phyloP scores from a whole-genome alignment of 2,113 vertebrate genomes.

The Actenoides lindsayi region DNA sequence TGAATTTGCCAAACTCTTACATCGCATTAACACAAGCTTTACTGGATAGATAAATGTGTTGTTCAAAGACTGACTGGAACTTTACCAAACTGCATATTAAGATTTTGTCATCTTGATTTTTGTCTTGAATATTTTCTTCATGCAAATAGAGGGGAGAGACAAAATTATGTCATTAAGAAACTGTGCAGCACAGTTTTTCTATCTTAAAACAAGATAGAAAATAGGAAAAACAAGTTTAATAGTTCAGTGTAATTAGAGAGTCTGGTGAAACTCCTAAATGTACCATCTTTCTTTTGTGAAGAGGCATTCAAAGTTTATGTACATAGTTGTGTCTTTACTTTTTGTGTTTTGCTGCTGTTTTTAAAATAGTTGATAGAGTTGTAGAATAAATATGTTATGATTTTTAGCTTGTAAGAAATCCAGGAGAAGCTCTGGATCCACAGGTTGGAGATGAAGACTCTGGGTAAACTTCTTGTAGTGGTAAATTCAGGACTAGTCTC shows the following conservation, averaged over 20 bases:
- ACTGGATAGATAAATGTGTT: conserved; percentile 81
- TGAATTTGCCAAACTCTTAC: conserved; percentile 86
- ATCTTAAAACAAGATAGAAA: not conserved
- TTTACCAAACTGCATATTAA: conserved; percentile 86
- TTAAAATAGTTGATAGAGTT: conserved; percentile 3
- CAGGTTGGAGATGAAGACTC: not conserved
- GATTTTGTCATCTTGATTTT: conserved; percentile 72
- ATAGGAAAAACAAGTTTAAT: not conserved
- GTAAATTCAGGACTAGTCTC: not conserved
- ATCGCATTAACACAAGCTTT: conserved; percentile 84
- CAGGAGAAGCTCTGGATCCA: not conserved
- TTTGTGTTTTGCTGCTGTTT: conserved; percentile 10
- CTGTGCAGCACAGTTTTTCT: not conserved
- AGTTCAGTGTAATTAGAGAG: not conserved
- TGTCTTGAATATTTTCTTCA: conserved; percentile 64
- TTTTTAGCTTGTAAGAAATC: not conserved
- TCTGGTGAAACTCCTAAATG: not conserved
- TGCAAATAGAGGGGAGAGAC: conserved; percentile 13
- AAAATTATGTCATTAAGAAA: conserved; percentile 20
- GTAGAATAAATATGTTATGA: not conserved
- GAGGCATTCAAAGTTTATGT: not conserved
- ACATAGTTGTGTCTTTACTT: not conserved
- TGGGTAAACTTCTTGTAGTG: not conserved
- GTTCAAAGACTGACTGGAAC: conserved; percentile 79
- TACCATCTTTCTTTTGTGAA: not conserved